These are phyloP conservation scores for Maniola jurtina DNA, from an alignment of 1,140 invertebrate species.

Conservation along the genomic window DNA sequence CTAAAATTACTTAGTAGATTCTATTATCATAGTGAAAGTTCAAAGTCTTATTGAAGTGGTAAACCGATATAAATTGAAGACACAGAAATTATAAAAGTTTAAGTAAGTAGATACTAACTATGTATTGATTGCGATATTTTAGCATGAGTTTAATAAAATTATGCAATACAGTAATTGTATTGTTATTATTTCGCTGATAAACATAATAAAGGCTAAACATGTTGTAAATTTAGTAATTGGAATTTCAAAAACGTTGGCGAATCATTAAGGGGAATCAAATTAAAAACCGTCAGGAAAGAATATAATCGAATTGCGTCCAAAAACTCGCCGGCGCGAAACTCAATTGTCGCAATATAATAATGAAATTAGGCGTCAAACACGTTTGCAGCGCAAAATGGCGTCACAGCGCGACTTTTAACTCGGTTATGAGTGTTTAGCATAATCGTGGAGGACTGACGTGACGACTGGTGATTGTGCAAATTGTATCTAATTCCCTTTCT, in stretches of 20 bases:
- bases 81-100: no score
- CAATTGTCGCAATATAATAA: constrained; percentile 41
- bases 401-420: constrained; percentile 34
- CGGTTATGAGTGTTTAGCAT: constrained; percentile 50
- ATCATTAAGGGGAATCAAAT: constrained; percentile 22
- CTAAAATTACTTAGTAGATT: no score
- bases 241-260: background rate
- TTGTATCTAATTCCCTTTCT: constrained; percentile 2
- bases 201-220: no score
- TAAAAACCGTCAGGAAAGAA: constrained; percentile 27
- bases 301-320: constrained; percentile 32
- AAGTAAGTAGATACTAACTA: no score
- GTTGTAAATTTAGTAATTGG: background rate
- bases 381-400: constrained; percentile 42
- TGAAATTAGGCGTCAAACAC: constrained; percentile 52
- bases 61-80: no score
- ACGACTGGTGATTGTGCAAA: constrained; percentile 20
- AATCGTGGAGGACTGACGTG: constrained; percentile 38
- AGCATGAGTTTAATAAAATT: no score
- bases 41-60: no score
- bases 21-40: no score
- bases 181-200: no score
- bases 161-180: no score
- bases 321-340: constrained; percentile 30
- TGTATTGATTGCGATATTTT: no score